Evolutionary conservation across 2,888 invertebrate species (phyloP).

Genomic region (Catocala nupta): DNA sequence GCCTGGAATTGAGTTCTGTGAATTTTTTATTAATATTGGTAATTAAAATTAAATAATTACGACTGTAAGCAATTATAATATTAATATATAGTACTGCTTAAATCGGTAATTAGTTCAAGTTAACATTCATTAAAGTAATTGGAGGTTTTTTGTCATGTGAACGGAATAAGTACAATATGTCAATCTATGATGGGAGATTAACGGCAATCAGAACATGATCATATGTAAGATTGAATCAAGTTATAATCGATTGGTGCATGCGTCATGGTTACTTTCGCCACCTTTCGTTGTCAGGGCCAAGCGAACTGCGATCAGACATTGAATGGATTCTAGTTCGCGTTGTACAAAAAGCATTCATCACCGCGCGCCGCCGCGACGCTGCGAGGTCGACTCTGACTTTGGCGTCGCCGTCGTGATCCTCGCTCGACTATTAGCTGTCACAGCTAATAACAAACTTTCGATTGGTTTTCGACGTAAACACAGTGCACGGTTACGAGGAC

Average conservation of each 20-base stretch:
- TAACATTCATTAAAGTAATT: neutral
- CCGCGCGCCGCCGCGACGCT: constrained; percentile 32
- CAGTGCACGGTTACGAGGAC: constrained; percentile 31
- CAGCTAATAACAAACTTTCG: constrained; percentile 60
- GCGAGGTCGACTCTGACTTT: constrained; percentile 60
- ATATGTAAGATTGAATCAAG: constrained; percentile 55
- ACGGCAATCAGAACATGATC: constrained; percentile 37
- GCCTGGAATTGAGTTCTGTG: no score
- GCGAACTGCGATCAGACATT: constrained; percentile 60
- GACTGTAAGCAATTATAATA: no score
- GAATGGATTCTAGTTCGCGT: constrained; percentile 58
- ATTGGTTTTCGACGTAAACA: constrained; percentile 55
- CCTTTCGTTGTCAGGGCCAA: constrained; percentile 79
- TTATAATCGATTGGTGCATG: constrained; percentile 63
- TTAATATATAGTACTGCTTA: no score
- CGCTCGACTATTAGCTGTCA: constrained; percentile 44
- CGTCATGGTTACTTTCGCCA: constrained; percentile 81
- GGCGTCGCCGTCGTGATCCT: constrained; percentile 39
- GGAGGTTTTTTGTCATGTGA: neutral
- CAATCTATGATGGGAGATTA: constrained; percentile 20
- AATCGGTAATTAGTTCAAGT: no score
- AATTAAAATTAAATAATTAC: no score
- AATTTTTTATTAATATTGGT: no score
- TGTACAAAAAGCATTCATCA: constrained; percentile 65
- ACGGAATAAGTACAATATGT: constrained; percentile 17